Evolutionary conservation across 2,888 invertebrate species (phyloP).

Genomic region (Listrodromus nycthemerus): DNA sequence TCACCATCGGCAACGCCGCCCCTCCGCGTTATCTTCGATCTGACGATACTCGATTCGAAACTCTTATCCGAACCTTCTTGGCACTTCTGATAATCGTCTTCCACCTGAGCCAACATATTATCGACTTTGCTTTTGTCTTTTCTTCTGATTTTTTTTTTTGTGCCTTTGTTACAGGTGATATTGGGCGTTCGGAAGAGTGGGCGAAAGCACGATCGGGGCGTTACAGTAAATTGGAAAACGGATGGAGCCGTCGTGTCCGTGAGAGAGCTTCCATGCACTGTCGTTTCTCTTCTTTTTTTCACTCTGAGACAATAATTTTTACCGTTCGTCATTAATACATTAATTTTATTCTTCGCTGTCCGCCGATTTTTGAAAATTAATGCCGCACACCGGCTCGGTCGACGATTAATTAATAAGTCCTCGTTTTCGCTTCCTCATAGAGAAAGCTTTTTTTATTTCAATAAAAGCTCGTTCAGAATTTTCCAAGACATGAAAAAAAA

Average conservation of each 20-base stretch:
- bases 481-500: too few relatives aligned
- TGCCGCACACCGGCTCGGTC: too few relatives aligned
- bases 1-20: slow-evolving; percentile 71
- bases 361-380: too few relatives aligned
- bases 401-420: too few relatives aligned
- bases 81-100: slow-evolving; percentile 72
- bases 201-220: slow-evolving; percentile 19
- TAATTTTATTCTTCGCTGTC: too few relatives aligned
- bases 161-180: neutral
- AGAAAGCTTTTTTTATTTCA: too few relatives aligned
- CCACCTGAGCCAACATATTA: slow-evolving; percentile 75
- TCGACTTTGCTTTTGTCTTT: slow-evolving; percentile 2
- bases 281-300: slow-evolving; percentile 15
- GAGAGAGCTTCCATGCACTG: slow-evolving; percentile 65
- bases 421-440: too few relatives aligned
- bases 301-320: slow-evolving; percentile 34
- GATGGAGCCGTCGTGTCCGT: slow-evolving; percentile 71
- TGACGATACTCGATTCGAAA: slow-evolving; percentile 72
- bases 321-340: too few relatives aligned
- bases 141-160: slow-evolving; percentile 4
- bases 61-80: slow-evolving; percentile 71
- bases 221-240: slow-evolving; percentile 66
- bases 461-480: too few relatives aligned
- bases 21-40: slow-evolving; percentile 68
- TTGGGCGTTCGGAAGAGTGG: slow-evolving; percentile 17